These are phyloP conservation scores for Idaea biselata DNA, from an alignment of 2,888 invertebrate genomes.

Conservation along the genomic window DNA sequence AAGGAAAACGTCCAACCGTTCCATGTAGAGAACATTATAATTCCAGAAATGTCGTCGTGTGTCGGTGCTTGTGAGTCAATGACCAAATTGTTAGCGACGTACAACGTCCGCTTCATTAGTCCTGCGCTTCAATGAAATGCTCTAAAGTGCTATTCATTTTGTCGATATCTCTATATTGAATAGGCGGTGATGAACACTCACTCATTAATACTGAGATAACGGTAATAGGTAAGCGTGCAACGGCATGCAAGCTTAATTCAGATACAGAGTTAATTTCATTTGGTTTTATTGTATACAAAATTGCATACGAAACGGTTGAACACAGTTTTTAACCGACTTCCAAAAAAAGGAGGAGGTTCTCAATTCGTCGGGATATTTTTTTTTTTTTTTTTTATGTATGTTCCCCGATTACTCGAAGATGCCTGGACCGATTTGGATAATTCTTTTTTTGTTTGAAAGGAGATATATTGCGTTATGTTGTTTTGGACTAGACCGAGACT, in stretches of 20 bases:
- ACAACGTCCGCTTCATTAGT: slow-evolving; percentile 40
- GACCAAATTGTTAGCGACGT: slow-evolving; percentile 47
- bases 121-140: slow-evolving; percentile 28
- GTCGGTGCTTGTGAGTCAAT: slow-evolving; percentile 43
- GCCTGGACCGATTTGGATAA: too few relatives aligned
- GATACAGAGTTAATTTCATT: slow-evolving; percentile 8
- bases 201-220: slow-evolving; percentile 28
- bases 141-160: slow-evolving; percentile 20
- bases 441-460: too few relatives aligned
- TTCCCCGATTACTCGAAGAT: too few relatives aligned
- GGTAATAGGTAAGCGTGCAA: slow-evolving; percentile 24
- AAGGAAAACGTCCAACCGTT: slow-evolving; percentile 38
- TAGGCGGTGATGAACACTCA: slow-evolving; percentile 25
- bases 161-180: slow-evolving; percentile 25
- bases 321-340: too few relatives aligned
- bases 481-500: background rate
- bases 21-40: slow-evolving; percentile 52
- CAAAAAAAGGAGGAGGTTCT: too few relatives aligned
- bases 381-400: too few relatives aligned
- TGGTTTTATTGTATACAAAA: background rate
- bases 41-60: slow-evolving; percentile 46
- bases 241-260: slow-evolving; percentile 8
- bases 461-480: background rate
- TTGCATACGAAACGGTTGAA: background rate
- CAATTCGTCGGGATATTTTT: too few relatives aligned